A percentile compares a stretch with the other conserved stretches of the same genome.
These are phyloP conservation scores for Odocoileus hemionus DNA, from an alignment of 2,113 vertebrate species.

Conservation along the genomic window DNA sequence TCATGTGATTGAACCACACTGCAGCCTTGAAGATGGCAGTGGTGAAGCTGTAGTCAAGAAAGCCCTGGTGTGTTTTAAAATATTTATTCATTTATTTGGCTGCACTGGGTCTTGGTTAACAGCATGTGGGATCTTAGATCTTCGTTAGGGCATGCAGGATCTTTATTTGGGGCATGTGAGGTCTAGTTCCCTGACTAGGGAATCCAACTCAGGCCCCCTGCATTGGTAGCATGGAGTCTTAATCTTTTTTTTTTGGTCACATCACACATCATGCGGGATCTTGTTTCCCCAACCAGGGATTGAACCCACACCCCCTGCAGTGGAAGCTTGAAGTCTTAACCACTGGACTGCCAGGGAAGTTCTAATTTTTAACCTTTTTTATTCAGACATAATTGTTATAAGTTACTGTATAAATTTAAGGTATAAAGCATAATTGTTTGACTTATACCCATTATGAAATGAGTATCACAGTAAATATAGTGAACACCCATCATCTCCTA, in stretches of 20 bases:
- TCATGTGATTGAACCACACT: slow-evolving; percentile 49
- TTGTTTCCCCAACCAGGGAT: neutral
- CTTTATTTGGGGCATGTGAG: neutral
- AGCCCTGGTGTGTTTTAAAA: neutral
- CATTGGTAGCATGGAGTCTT: neutral
- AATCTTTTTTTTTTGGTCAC: neutral
- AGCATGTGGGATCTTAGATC: neutral
- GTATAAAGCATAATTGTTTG: neutral
- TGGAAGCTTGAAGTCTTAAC: neutral
- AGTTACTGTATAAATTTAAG: neutral
- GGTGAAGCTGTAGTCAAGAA: slow-evolving; percentile 57
- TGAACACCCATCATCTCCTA: neutral
- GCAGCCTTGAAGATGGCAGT: slow-evolving; percentile 66
- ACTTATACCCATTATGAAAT: neutral
- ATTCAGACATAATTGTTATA: neutral
- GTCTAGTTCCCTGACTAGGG: neutral
- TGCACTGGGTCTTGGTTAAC: neutral
- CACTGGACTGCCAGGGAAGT: neutral
- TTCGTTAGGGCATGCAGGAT: neutral
- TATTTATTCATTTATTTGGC: neutral
- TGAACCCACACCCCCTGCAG: neutral
- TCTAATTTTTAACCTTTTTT: neutral
- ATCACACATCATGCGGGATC: neutral
- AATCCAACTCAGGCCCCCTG: neutral
- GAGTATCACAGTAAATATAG: neutral